Base-by-base conservation (phyloP, 2,113 vertebrate species). In the Suricata suricatta region DNA sequence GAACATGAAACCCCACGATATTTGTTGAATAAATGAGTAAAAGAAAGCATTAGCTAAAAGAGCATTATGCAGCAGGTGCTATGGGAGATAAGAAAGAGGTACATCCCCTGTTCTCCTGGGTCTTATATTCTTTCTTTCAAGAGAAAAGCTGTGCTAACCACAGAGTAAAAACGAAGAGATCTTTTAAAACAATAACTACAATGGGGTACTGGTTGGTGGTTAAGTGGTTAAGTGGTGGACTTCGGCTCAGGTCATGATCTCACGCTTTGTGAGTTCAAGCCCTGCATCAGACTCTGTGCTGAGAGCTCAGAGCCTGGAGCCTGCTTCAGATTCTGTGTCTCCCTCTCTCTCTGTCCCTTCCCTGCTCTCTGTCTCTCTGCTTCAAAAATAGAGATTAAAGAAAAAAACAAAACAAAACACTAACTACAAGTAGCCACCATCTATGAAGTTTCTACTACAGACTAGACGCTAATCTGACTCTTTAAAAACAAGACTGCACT, bases 131-230 rank as follows among this genome's bases (percentile, higher is more conserved):
- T 54, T 17, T 85, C 44, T 84, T 90, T 83, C 60, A 83, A 84
- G 84, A 95, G 47, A 86, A 88, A 92, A 81, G 10, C 10, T 80
- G 21, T 82, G 44, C 83, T 74, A n/a, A 79, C 69, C 38, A 85
- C 41, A 68, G 52, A 86, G n/a, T 19, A 91, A 92, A 91, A 94
- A 87, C 38, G 87, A 64, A 88, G 29, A 88, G 11, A 72, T 33
- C 92, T 66, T 95, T 91, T 94, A 96, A 71, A 90, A 76, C 41
- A 92, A 9, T 69, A 82, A 81, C 38, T 68, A 41, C 27, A 96
- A 88, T 57, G 54, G 17, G 54, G 54, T 3, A 17, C 54, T 57
- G 54, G 41, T 41, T 41, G 54, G 54, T 7, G 17, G 54, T 6
- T 57, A 17, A 57, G 54, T 5, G 19, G 17, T 57, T 57, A 6